Base-by-base conservation (phyloP, 2,888 invertebrate species). In the Zaprionus lineosus region DNA sequence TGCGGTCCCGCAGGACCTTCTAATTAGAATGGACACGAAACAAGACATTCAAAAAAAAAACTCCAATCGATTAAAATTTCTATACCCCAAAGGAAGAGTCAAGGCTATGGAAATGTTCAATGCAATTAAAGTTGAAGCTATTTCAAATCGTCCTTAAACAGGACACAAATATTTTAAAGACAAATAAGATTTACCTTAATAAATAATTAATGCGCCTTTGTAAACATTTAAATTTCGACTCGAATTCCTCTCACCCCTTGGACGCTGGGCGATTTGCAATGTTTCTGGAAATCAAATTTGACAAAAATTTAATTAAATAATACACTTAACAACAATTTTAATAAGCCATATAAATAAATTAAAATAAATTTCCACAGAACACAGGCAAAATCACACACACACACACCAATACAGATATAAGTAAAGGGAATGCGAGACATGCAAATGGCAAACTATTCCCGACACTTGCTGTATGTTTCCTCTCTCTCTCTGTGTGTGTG, bases 321-420 rank as follows among this genome's bases (percentile, higher is more conserved):
- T 62, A 21, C 58, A 65, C 53, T 78, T 74, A n/a, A 58, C 75
- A 82, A 51, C 53, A 48, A 74, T 78, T 81, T 74, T 81, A 81
- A 81, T 82, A 81, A 82, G 85, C 83, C 64, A 59, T 60, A 82
- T 84, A 70, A 78, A 84, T 78, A 77, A 81, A 82, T 84, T 77
- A 40, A 53, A 58, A 67, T 68, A 65, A 60, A 68, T 65, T 55
- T 39, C 14, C 43, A 24, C 44, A 60, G 43, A 65, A 41, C 6
- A 41, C 24, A 51, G 16, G 39, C 26, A 36, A 3, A 24, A 2
- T 8, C 24, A 24, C 24, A 19, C 21, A 31, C 21, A 19, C 15
- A 31, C 11, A 41, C 28, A 33, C 33, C 21, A 2, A 9, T 26
- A 41, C 36, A 41, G 24, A 14, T 3, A 12, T 24, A 53, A 46